Percentiles rank a stretch among this genome's conserved stretches.
phyloP scores from a whole-genome alignment of 2,113 vertebrate species.

The Sander lucioperca region DNA sequence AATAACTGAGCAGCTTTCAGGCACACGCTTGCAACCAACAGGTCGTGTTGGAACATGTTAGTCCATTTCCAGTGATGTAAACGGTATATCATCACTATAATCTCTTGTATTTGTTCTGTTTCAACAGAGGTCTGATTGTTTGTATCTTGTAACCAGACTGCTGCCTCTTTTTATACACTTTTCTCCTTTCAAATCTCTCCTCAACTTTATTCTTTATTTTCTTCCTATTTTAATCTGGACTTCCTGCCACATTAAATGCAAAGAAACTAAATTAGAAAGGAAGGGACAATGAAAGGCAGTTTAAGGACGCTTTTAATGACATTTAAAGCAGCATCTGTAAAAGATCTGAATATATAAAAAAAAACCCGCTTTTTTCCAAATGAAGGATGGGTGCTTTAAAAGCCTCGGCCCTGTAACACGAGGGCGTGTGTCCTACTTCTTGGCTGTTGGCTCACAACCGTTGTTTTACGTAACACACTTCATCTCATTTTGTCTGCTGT shows the following conservation, averaged over 20 bases:
- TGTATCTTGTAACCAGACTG: constrained; percentile 1
- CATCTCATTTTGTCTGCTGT: constrained; percentile 81
- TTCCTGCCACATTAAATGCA: constrained; percentile 11
- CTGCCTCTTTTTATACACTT: constrained; percentile 1
- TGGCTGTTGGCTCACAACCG: constrained; percentile 68
- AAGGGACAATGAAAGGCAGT: neutral
- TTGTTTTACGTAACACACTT: constrained; percentile 83
- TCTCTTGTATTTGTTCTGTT: constrained; percentile 20
- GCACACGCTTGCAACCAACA: constrained; percentile 34
- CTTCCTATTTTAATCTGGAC: constrained; percentile 30
- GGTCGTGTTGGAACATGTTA: constrained; percentile 45
- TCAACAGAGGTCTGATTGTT: constrained; percentile 13
- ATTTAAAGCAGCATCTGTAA: constrained; percentile 48
- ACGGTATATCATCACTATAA: constrained; percentile 9
- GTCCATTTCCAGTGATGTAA: constrained; percentile 28
- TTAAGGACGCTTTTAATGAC: constrained; percentile 1
- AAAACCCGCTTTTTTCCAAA: constrained; percentile 6
- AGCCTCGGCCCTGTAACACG: constrained; percentile 39
- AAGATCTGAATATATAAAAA: constrained; percentile 18
- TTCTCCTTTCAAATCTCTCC: constrained; percentile 4
- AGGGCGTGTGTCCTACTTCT: constrained; percentile 74
- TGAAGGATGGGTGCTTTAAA: constrained; percentile 41
- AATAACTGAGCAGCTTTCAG: constrained; percentile 26
- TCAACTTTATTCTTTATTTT: constrained; percentile 26
- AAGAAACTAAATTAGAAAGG: constrained; percentile 10